phyloP scores from a whole-genome alignment of 2,888 invertebrate species.

The Timandra comae region DNA sequence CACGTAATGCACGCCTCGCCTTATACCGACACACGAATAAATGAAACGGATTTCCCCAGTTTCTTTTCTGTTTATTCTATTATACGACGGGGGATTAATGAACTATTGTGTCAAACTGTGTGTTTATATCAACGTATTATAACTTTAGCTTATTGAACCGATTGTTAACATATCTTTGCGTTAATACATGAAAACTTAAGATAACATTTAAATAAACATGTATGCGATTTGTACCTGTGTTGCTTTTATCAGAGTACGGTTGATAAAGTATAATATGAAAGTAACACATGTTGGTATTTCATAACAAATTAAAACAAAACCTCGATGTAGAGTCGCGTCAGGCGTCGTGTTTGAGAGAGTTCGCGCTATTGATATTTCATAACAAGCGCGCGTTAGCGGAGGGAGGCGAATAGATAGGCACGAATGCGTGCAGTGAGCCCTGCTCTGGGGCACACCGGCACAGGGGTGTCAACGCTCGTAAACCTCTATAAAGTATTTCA shows the following conservation, averaged over 20 bases:
- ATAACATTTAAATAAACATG: no score
- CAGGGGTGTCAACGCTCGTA: conserved; percentile 58
- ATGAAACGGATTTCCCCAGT: conserved; percentile 14
- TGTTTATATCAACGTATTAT: no score
- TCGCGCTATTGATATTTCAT: conserved; percentile 55
- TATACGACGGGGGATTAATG: background rate
- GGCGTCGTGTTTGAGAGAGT: conserved; percentile 15
- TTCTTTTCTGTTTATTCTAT: no score
- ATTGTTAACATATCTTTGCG: no score
- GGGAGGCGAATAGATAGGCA: conserved; percentile 32
- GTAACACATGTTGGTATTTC: conserved; percentile 14
- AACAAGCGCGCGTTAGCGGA: conserved; percentile 49
- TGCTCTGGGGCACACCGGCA: no score
- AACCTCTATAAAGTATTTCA: conserved; percentile 68
- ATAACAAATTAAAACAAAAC: conserved; percentile 6
- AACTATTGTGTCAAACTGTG: background rate
- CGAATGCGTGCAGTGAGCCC: conserved; percentile 33
- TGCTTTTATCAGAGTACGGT: no score
- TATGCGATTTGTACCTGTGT: no score
- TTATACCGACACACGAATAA: conserved; percentile 17
- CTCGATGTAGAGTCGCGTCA: conserved; percentile 11
- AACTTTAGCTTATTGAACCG: no score
- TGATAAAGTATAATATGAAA: no score
- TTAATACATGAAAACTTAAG: no score
- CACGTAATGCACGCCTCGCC: conserved; percentile 32